Conservation (phyloP, 1,140 invertebrate genomes). For the Neuroterus valhalla region DNA sequence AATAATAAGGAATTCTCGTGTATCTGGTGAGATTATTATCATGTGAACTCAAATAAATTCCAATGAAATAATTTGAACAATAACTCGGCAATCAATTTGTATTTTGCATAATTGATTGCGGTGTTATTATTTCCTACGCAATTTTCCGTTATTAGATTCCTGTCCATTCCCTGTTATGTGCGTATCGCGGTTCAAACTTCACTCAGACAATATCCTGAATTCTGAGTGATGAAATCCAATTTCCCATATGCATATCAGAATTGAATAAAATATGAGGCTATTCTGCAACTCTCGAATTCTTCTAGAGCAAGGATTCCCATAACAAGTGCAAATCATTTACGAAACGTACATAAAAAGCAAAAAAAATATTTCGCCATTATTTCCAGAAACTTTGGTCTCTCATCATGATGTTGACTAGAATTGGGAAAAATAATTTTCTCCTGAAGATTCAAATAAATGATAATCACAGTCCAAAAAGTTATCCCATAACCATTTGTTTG, state of each 20-base stretch:
- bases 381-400: no score
- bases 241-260: conserved; percentile 21
- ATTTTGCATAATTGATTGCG: conserved; percentile 16
- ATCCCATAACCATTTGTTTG: not conserved
- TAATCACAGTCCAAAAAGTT: no score
- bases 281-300: conserved; percentile 3
- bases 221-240: conserved; percentile 4
- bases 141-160: conserved; percentile 26
- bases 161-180: conserved; percentile 17
- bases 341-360: not conserved
- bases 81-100: not conserved
- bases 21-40: not conserved
- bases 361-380: no score
- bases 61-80: conserved; percentile 1
- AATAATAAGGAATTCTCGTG: no score
- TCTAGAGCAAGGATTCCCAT: no score
- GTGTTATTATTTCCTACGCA: conserved; percentile 14
- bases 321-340: no score
- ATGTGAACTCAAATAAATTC: not conserved
- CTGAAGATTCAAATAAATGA: no score
- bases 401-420: no score
- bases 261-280: conserved; percentile 7
- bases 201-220: conserved; percentile 16
- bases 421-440: no score
- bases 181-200: conserved; percentile 8